Evolutionary conservation across 2,797 vertebrate genomes (phyloP).

Genomic region (Microctenopoma lineatum): DNA sequence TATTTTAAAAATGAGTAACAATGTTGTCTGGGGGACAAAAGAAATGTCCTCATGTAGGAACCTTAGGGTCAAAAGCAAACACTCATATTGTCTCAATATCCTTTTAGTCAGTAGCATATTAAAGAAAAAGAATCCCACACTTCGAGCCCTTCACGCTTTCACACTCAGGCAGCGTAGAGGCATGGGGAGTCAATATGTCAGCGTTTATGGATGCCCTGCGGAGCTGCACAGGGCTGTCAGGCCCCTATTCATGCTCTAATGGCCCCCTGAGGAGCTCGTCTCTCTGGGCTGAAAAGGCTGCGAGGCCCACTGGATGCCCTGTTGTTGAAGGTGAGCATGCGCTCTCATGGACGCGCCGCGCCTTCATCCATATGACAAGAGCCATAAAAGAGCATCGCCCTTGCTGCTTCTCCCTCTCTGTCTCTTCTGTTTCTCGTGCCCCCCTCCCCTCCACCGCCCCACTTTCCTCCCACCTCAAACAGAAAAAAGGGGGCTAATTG

Average conservation of each 20-base stretch:
- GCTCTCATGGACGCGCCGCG: constrained; percentile 82
- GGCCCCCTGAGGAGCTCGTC: constrained; percentile 93
- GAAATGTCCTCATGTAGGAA: not conserved
- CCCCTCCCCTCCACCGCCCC: constrained; percentile 21
- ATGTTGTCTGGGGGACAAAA: not conserved
- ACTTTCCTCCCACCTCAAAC: constrained; percentile 70
- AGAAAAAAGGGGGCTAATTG: constrained; percentile 85
- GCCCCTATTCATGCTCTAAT: constrained; percentile 88
- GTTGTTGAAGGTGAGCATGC: constrained; percentile 90
- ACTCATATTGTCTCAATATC: constrained; percentile 60
- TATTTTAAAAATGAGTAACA: constrained; percentile 10
- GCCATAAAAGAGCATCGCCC: constrained; percentile 88
- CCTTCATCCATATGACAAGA: constrained; percentile 89
- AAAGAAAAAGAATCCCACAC: constrained; percentile 70
- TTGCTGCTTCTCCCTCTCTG: constrained; percentile 71
- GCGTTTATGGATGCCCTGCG: constrained; percentile 92
- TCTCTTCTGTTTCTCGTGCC: constrained; percentile 67
- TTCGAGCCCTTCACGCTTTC: constrained; percentile 85
- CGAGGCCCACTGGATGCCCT: constrained; percentile 84
- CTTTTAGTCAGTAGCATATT: constrained; percentile 58
- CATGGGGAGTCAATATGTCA: constrained; percentile 91
- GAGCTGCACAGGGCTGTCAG: constrained; percentile 90
- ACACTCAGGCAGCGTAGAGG: constrained; percentile 87
- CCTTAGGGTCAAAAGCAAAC: constrained; percentile 56
- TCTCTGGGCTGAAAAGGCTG: constrained; percentile 85